A percentile compares a stretch with the other conserved stretches of the same genome.
These are phyloP conservation scores for Erannis defoliaria DNA, from an alignment of 2,888 invertebrate genomes.

Conservation along the genomic window DNA sequence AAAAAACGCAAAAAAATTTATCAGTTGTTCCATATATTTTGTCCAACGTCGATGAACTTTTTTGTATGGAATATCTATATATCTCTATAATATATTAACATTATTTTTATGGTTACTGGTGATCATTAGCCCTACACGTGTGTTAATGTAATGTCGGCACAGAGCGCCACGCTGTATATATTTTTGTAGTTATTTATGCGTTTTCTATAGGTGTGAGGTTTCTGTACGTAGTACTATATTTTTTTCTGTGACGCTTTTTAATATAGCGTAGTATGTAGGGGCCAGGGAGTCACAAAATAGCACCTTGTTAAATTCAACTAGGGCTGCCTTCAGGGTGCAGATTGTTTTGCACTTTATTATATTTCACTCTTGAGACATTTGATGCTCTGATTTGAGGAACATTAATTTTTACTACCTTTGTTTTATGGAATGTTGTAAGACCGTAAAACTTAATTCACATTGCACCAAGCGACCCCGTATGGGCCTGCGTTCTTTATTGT, in stretches of 20 bases:
- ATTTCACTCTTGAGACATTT: slow-evolving; percentile 43
- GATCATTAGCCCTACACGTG: no score
- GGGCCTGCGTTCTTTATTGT: neutral
- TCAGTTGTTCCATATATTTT: no score
- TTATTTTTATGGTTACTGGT: no score
- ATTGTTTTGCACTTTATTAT: slow-evolving; percentile 40
- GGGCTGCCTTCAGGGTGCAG: slow-evolving; percentile 28
- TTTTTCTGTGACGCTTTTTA: neutral
- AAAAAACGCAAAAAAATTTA: no score
- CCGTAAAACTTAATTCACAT: neutral
- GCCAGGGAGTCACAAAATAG: slow-evolving; percentile 47
- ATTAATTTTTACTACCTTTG: slow-evolving; percentile 30
- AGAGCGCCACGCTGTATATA: no score
- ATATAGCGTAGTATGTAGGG: neutral
- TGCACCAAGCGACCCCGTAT: neutral
- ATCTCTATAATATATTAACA: no score
- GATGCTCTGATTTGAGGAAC: slow-evolving; percentile 26
- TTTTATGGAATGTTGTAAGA: slow-evolving; percentile 19
- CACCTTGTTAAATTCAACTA: slow-evolving; percentile 45
- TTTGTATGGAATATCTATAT: no score
- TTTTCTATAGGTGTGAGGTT: no score
- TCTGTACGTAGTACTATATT: no score
- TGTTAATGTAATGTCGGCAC: no score
- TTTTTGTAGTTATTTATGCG: no score
- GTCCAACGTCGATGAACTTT: no score